Evolutionary conservation across 2,888 invertebrate genomes (phyloP).

Genomic region (Drosophila engyochracea): DNA sequence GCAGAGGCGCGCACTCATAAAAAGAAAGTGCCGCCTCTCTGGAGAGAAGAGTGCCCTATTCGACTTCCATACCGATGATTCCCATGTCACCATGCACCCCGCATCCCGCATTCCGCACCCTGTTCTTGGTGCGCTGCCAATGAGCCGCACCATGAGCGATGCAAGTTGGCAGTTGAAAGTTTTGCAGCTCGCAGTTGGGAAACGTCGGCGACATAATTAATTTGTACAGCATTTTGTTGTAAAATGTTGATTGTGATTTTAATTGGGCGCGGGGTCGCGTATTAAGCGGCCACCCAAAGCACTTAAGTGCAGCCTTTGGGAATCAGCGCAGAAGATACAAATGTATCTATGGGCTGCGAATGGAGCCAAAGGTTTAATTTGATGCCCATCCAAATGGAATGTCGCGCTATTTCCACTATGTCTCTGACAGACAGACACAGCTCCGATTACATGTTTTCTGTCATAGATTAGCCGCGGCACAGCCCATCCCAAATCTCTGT

Average conservation of each 20-base stretch:
- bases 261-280: constrained; percentile 66
- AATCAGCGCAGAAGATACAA: constrained; percentile 33
- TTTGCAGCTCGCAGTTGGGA: constrained; percentile 26
- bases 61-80: constrained; percentile 41
- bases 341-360: constrained; percentile 56
- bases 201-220: constrained; percentile 68
- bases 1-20: constrained; percentile 64
- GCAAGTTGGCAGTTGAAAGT: constrained; percentile 27
- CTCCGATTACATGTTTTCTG: constrained; percentile 79
- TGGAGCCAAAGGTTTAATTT: constrained; percentile 52
- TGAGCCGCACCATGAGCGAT: constrained; percentile 62
- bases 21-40: constrained; percentile 70
- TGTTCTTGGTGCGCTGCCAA: constrained; percentile 20
- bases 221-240: constrained; percentile 67
- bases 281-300: constrained; percentile 66
- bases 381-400: constrained; percentile 43
- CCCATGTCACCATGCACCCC: constrained; percentile 36
- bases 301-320: constrained; percentile 62
- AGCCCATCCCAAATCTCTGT: constrained; percentile 38
- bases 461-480: constrained; percentile 76
- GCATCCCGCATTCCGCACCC: background rate
- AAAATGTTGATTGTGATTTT: constrained; percentile 67
- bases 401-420: constrained; percentile 61
- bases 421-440: constrained; percentile 16
- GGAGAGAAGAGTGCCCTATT: constrained; percentile 24